phyloP scores from a whole-genome alignment of 2,113 vertebrate species.

The Silurus meridionalis region DNA sequence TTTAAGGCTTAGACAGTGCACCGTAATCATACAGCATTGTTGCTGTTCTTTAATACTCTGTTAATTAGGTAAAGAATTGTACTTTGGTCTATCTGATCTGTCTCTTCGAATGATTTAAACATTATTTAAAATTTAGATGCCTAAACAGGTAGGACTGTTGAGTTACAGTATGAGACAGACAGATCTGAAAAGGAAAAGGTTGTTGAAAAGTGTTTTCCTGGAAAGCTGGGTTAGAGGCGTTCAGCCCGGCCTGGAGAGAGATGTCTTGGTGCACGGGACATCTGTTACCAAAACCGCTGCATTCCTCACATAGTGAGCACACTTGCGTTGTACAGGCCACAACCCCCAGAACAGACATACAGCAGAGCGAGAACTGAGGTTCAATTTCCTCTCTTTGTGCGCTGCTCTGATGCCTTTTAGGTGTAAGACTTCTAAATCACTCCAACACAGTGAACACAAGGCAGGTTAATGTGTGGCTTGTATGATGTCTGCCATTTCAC shows the following conservation, averaged over 20 bases:
- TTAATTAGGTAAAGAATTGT: conserved; percentile 44
- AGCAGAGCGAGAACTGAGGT: conserved; percentile 54
- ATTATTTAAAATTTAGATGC: conserved; percentile 52
- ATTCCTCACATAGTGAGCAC: conserved; percentile 65
- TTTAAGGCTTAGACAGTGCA: conserved; percentile 11
- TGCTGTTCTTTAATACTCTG: conserved; percentile 31
- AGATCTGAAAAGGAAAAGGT: conserved; percentile 68
- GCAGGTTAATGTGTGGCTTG: background rate
- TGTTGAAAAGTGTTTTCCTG: conserved; percentile 49
- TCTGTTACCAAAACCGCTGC: conserved; percentile 64
- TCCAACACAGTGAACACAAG: background rate
- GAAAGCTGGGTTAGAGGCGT: conserved; percentile 1
- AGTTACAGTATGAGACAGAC: conserved; percentile 64
- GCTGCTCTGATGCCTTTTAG: conserved; percentile 5
- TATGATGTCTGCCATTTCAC: conserved; percentile 35
- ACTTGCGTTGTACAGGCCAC: conserved; percentile 35
- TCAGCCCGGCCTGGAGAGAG: conserved; percentile 26
- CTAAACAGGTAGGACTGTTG: conserved; percentile 46
- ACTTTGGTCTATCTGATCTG: background rate
- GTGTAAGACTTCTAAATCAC: background rate
- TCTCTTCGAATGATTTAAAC: background rate
- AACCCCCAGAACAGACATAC: conserved; percentile 41
- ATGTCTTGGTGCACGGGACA: conserved; percentile 51
- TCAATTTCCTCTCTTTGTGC: conserved; percentile 37
- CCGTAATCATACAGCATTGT: background rate